phyloP scores from a whole-genome alignment of 30 jellyfish, hydroid and myxozoan species.

The Hydractinia symbiolongicarpus region DNA sequence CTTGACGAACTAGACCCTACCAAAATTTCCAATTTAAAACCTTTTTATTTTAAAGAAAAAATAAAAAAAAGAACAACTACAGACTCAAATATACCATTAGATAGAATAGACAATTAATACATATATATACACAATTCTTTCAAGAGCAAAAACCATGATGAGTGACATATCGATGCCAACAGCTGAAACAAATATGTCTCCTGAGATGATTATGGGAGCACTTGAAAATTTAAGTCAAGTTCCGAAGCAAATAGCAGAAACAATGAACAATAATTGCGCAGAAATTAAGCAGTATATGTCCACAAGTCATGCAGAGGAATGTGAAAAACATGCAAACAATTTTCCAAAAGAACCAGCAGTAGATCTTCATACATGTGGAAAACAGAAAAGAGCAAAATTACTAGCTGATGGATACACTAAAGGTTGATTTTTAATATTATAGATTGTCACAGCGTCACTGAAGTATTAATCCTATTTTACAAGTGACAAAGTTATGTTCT shows the following conservation, averaged over 20 bases:
- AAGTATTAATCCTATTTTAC: too few relatives aligned
- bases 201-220: conserved; percentile 24
- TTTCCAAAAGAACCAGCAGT: neutral
- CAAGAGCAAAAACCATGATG: too few relatives aligned
- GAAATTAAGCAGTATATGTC: neutral
- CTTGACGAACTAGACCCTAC: too few relatives aligned
- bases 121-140: too few relatives aligned
- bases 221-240: conserved; percentile 21
- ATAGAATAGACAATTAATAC: too few relatives aligned
- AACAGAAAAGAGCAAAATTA: conserved; percentile 29
- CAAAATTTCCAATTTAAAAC: too few relatives aligned
- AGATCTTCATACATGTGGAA: conserved; percentile 15
- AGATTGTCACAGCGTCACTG: too few relatives aligned
- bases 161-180: neutral
- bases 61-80: too few relatives aligned
- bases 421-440: neutral
- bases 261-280: conserved; percentile 21
- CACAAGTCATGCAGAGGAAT: neutral
- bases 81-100: too few relatives aligned
- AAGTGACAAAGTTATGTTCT: too few relatives aligned
- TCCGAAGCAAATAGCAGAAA: conserved; percentile 13
- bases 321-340: neutral
- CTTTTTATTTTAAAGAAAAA: too few relatives aligned
- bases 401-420: conserved; percentile 36
- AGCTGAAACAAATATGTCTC: conserved; percentile 18